These are phyloP conservation scores for Sebastes taczanowskii DNA, from an alignment of 2,797 vertebrate genomes.

Conservation along the genomic window DNA sequence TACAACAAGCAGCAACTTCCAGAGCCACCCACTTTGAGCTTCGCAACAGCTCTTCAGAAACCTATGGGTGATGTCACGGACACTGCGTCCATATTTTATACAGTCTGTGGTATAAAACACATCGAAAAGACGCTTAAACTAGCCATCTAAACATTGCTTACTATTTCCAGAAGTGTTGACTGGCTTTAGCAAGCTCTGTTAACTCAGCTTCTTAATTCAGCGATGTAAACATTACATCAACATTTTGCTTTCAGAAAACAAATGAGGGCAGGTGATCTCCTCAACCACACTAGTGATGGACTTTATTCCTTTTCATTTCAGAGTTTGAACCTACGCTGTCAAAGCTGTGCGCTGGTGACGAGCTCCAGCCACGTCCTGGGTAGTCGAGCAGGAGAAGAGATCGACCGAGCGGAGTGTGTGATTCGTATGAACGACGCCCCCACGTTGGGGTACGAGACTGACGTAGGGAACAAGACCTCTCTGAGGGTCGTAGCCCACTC, in stretches of 20 bases:
- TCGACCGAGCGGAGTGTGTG: conserved; percentile 89
- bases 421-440: conserved; percentile 99
- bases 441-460: conserved; percentile 85
- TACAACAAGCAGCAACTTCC: neutral
- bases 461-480: conserved; percentile 92
- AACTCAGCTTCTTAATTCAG: neutral
- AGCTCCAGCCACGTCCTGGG: conserved; percentile 96
- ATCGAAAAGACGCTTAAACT: neutral
- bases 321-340: conserved; percentile 89
- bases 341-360: conserved; percentile 90
- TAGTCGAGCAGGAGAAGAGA: conserved; percentile 84
- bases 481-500: conserved; percentile 95
- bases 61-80: too few relatives aligned
- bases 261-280: neutral
- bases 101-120: neutral
- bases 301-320: conserved; percentile 51
- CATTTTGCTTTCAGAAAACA: neutral
- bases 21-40: too few relatives aligned
- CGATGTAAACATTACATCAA: neutral
- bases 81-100: too few relatives aligned
- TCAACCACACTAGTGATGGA: too few relatives aligned
- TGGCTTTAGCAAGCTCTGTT: neutral
- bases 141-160: neutral
- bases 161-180: neutral
- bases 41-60: too few relatives aligned